Evolutionary conservation across 2,888 invertebrate genomes (phyloP).

Genomic region (Pachliopta kotzebuea): DNA sequence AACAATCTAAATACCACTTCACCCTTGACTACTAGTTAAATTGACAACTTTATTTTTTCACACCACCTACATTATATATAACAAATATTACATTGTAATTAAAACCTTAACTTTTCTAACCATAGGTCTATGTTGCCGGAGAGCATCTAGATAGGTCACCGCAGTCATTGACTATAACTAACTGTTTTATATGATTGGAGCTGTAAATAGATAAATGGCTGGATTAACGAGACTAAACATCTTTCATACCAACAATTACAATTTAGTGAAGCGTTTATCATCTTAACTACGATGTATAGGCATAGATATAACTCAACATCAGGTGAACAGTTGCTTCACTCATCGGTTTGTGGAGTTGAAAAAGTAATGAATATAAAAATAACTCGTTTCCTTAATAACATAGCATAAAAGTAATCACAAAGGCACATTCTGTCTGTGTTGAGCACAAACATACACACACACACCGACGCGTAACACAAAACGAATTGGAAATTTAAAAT

Average conservation of each 20-base stretch:
- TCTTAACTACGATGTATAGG: no score
- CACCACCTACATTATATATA: neutral
- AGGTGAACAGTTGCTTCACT: neutral
- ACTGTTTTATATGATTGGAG: no score
- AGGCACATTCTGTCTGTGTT: neutral
- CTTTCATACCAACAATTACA: no score
- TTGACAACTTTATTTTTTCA: conserved; percentile 28
- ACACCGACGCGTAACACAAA: conserved; percentile 26
- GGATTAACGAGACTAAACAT: no score
- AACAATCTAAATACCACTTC: conserved; percentile 59
- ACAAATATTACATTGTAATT: neutral
- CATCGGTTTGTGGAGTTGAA: neutral
- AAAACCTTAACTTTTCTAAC: neutral
- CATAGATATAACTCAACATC: neutral
- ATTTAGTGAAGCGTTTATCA: no score
- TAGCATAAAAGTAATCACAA: conserved; percentile 5
- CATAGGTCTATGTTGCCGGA: no score
- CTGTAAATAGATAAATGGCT: no score
- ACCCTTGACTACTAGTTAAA: conserved; percentile 25
- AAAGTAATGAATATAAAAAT: neutral
- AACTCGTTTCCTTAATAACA: neutral
- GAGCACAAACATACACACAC: neutral
- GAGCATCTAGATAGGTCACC: no score
- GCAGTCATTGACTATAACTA: no score
- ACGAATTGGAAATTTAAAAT: conserved; percentile 41